phyloP scores from a whole-genome alignment of 2,797 vertebrate species.

The Urocyon cinereoargenteus region DNA sequence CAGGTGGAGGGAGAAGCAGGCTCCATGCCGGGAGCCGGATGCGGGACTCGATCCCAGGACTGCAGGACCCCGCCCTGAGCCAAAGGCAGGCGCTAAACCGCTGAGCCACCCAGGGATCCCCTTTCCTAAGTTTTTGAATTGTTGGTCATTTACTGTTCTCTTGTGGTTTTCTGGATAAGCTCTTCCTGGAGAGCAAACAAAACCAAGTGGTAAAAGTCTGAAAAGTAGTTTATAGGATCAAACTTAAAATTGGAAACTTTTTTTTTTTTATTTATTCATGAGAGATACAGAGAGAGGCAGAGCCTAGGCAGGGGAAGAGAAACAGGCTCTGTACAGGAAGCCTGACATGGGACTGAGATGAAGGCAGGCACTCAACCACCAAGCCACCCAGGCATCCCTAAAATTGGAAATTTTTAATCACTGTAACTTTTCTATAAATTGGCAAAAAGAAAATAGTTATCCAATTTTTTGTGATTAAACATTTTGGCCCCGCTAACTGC shows the following conservation, averaged over 20 bases:
- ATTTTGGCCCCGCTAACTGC: background rate
- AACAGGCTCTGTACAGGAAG: too few relatives aligned
- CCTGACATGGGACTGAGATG: too few relatives aligned
- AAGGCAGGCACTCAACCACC: too few relatives aligned
- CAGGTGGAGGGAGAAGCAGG: too few relatives aligned
- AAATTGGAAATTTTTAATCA: conserved; percentile 13
- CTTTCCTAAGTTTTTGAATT: background rate
- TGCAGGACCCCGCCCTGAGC: too few relatives aligned
- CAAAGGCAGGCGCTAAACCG: too few relatives aligned
- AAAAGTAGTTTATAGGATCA: background rate
- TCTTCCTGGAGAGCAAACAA: background rate
- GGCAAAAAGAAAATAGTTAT: background rate
- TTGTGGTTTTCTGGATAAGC: background rate
- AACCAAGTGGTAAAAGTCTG: background rate
- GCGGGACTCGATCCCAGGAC: too few relatives aligned
- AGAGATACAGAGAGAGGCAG: too few relatives aligned
- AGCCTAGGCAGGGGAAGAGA: too few relatives aligned
- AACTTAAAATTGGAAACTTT: conserved; percentile 1
- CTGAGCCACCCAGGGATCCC: too few relatives aligned
- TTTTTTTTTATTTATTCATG: background rate
- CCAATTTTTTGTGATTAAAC: background rate
- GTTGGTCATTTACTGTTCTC: background rate
- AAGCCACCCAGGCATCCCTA: background rate
- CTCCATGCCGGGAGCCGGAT: too few relatives aligned
- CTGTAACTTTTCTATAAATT: background rate